Evolutionary conservation across 2,888 invertebrate species (phyloP).

Genomic region (Meandrusa payeni): DNA sequence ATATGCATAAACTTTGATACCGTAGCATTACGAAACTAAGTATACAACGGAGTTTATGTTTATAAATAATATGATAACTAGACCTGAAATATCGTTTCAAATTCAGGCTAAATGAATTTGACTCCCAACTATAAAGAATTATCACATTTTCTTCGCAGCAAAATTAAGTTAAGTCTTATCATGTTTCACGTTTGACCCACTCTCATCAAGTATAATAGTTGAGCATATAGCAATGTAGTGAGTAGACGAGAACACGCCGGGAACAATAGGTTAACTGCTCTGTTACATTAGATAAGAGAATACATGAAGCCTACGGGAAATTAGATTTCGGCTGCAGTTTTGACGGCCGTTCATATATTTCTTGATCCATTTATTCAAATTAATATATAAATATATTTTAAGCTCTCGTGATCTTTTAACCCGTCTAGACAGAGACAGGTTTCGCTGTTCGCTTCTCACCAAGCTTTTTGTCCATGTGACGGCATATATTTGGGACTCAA

Average conservation of each 20-base stretch:
- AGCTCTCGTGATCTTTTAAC: too few species aligned
- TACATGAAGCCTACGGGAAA: constrained; percentile 20
- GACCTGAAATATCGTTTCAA: background rate
- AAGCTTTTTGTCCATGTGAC: too few species aligned
- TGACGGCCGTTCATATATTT: background rate
- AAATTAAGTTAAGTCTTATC: constrained; percentile 41
- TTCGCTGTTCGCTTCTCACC: too few species aligned
- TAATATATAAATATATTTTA: too few species aligned
- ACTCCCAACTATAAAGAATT: constrained; percentile 14
- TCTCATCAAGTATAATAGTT: constrained; percentile 35
- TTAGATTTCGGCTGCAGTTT: constrained; percentile 23
- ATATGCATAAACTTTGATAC: too few species aligned
- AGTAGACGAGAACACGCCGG: constrained; percentile 18
- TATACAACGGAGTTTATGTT: too few species aligned
- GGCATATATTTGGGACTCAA: too few species aligned
- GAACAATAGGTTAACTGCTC: constrained; percentile 27
- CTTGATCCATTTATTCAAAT: too few species aligned
- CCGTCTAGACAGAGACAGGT: too few species aligned
- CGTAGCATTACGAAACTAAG: too few species aligned
- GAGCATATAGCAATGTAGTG: constrained; percentile 28
- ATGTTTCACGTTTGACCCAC: constrained; percentile 48
- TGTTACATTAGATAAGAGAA: constrained; percentile 27
- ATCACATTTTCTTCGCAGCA: constrained; percentile 28
- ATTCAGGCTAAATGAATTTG: constrained; percentile 6
- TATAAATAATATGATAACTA: too few species aligned